Base-by-base conservation (phyloP, 2,797 vertebrate genomes). In the Enteromius paludinosus region DNA sequence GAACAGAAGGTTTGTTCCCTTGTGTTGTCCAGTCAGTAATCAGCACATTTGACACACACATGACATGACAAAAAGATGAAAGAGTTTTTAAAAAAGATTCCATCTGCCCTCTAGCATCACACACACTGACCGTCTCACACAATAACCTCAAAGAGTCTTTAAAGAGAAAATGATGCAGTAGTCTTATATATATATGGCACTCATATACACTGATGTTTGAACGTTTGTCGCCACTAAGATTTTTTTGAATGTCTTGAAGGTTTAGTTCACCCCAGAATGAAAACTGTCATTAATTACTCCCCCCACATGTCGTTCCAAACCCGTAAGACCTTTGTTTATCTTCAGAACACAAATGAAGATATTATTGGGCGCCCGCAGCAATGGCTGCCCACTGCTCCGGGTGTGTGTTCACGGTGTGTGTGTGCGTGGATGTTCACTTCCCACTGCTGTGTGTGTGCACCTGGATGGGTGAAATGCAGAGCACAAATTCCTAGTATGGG, bases 31-130 rank as follows among this genome's bases (percentile, higher is more conserved):
- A 83, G 33, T 78, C 85, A 83, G 88, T 89, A 92, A 92, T 94
- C 92, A 93, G 92, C 90, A 88, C 83, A 93, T 95, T 93, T 89
- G 94, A 94, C 94, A 94, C 93, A 95, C 91, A 84, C 18, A 73
- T 76, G 70, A 75, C 71, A 75, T 35, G 69, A 68, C 47, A 90
- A 85, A 69, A 83, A 92, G 91, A 94, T 93, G 90, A 95, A 94
- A 93, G 93, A 88, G 85, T 87, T 91, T 83, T 81, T 87, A 83
- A 65, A 43, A 41, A 87, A 84, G 88, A 86, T 88, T 81, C 3
- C 89, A 93, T 92, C 91, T 93, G 91, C 87, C 87, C 86, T 89
- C 84, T 89, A 88, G 89, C 49, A 81, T 70, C 68, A 30, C 80
- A 68, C 79, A 79, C 65, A 82, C 73, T 59, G 9, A 77, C 76